A percentile compares a stretch with the other conserved stretches of the same genome.
Evolutionary conservation across 2,797 vertebrate species (phyloP).

Genomic region (Euthynnus affinis): DNA sequence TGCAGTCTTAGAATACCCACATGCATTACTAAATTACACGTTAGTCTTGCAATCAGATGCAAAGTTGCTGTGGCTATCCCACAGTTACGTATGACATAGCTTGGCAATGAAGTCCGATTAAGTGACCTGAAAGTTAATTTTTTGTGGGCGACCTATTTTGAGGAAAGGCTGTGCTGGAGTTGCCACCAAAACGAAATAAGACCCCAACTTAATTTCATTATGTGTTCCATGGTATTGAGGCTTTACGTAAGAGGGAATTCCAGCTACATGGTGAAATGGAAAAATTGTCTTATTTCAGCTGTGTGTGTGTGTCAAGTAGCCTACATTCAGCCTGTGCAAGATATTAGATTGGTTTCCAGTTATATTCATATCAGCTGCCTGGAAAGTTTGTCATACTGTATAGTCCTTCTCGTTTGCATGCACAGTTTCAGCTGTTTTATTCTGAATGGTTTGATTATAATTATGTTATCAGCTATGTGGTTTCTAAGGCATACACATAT

Average conservation of each 20-base stretch:
- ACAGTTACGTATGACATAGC: conserved; percentile 39
- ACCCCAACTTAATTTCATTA: conserved; percentile 73
- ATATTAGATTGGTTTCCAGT: conserved; percentile 64
- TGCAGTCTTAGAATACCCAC: conserved; percentile 66
- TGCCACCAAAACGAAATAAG: conserved; percentile 70
- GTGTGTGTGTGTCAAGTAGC: conserved; percentile 49
- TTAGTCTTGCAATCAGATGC: conserved; percentile 62
- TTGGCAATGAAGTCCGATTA: conserved; percentile 34
- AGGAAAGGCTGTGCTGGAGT: conserved; percentile 52
- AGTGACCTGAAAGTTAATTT: conserved; percentile 61
- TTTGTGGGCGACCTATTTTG: conserved; percentile 37
- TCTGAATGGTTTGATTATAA: conserved; percentile 43
- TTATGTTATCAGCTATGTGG: conserved; percentile 13
- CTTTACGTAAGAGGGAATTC: conserved; percentile 82
- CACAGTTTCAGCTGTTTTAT: conserved; percentile 28
- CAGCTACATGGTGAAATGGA: conserved; percentile 78
- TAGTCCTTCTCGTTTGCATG: conserved; percentile 22
- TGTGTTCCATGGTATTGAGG: conserved; percentile 74
- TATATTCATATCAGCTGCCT: conserved; percentile 53
- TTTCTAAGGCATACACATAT: conserved; percentile 14
- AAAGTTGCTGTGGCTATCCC: conserved; percentile 37
- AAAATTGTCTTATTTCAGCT: conserved; percentile 73
- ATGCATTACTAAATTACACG: conserved; percentile 65
- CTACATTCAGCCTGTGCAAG: conserved; percentile 67
- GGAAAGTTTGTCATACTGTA: conserved; percentile 53